phyloP scores from a whole-genome alignment of 2,113 vertebrate species.

The Epinephelus fuscoguttatus region DNA sequence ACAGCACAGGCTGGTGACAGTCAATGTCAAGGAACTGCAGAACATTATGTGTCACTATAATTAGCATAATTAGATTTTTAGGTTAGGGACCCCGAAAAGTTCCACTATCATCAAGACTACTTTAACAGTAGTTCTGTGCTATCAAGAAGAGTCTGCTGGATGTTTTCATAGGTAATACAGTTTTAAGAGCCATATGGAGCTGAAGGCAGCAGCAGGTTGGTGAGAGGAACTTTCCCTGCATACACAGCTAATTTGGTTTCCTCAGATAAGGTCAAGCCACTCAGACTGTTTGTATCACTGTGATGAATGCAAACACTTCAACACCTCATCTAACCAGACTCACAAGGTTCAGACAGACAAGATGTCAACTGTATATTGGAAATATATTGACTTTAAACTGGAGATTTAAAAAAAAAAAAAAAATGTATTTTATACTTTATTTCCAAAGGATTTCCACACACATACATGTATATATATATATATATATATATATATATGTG shows the following conservation, averaged over 20 bases:
- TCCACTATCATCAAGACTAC: conserved; percentile 12
- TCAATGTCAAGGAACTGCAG: conserved; percentile 17
- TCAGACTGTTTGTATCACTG: conserved; percentile 29
- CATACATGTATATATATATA: too few species aligned
- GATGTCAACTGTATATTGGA: background rate
- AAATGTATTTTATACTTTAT: background rate
- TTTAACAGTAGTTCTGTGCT: conserved; percentile 19
- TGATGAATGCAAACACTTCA: conserved; percentile 49
- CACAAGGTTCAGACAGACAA: conserved; percentile 2
- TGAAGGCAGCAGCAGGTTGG: conserved; percentile 3
- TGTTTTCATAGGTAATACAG: background rate
- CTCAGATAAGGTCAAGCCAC: conserved; percentile 42
- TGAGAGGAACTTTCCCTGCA: conserved; percentile 21
- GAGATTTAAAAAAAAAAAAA: too few species aligned
- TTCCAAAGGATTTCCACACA: background rate
- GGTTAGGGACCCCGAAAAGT: background rate
- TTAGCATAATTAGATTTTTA: conserved; percentile 39
- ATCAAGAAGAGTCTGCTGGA: conserved; percentile 10
- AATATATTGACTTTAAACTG: background rate
- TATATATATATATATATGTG: too few species aligned
- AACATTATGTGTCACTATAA: conserved; percentile 7
- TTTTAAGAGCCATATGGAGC: conserved; percentile 39
- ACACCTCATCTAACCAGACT: background rate
- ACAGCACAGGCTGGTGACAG: background rate
- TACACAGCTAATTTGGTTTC: conserved; percentile 24